phyloP scores from a whole-genome alignment of 2,888 invertebrate genomes.

The Cryptophagus acutangulus region DNA sequence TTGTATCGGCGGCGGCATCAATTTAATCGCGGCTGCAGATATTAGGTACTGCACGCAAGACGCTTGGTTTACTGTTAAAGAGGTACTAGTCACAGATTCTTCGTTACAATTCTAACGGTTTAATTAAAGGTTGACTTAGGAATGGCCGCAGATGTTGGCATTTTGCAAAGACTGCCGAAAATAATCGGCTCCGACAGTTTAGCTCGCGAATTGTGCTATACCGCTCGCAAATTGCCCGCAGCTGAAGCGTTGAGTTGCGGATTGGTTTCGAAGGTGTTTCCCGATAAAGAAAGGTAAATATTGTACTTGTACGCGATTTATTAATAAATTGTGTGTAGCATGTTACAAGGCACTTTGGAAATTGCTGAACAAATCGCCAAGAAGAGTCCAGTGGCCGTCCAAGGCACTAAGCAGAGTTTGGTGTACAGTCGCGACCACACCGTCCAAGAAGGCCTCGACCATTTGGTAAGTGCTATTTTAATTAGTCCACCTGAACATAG shows the following conservation, averaged over 20 bases:
- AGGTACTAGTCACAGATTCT: slow-evolving; percentile 47
- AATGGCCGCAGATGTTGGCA: slow-evolving; percentile 93
- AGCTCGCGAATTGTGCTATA: slow-evolving; percentile 81
- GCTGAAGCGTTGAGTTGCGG: slow-evolving; percentile 78
- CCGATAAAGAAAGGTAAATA: slow-evolving; percentile 61
- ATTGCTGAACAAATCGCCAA: slow-evolving; percentile 75
- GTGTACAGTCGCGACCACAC: slow-evolving; percentile 85
- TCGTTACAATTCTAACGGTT: not conserved
- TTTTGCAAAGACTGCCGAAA: slow-evolving; percentile 88
- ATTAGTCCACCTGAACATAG: slow-evolving; percentile 35
- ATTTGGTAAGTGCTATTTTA: slow-evolving; percentile 64
- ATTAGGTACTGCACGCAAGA: slow-evolving; percentile 83
- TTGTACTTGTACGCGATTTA: slow-evolving; percentile 14
- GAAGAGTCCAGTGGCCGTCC: slow-evolving; percentile 93
- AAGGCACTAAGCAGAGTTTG: slow-evolving; percentile 79
- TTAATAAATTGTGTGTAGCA: slow-evolving; percentile 48
- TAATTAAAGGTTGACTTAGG: slow-evolving; percentile 67
- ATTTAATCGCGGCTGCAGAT: slow-evolving; percentile 85
- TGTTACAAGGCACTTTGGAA: slow-evolving; percentile 67
- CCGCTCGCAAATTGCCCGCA: slow-evolving; percentile 75
- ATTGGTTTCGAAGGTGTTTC: slow-evolving; percentile 72
- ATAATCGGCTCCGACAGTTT: slow-evolving; percentile 83
- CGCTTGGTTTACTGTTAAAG: slow-evolving; percentile 89
- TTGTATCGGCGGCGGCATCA: slow-evolving; percentile 89
- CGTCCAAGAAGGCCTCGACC: slow-evolving; percentile 82